A percentile compares a stretch with the other conserved stretches of the same genome.
Evolutionary conservation across 1,140 invertebrate species (phyloP).

Genomic region (Nylanderia fulva): DNA sequence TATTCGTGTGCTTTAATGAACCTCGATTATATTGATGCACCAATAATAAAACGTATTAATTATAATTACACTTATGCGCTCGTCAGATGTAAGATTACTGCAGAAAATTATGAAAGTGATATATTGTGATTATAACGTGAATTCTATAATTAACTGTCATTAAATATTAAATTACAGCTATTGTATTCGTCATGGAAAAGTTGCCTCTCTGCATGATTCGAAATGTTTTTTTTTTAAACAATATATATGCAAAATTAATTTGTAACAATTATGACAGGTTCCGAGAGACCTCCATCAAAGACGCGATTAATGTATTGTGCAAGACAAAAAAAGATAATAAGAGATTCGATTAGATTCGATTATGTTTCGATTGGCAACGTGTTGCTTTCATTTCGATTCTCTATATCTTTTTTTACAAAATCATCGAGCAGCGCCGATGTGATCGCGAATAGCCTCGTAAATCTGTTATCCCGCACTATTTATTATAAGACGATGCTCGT

Average conservation of each 20-base stretch:
- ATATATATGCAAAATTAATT: background rate
- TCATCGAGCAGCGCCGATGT: conserved; percentile 1
- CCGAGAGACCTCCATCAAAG: background rate
- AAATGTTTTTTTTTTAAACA: background rate
- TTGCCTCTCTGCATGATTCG: background rate
- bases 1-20: conserved; percentile 42
- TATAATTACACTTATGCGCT: conserved; percentile 45
- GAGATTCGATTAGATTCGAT: conserved; percentile 30
- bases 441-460: conserved; percentile 40
- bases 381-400: conserved; percentile 18
- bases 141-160: conserved; percentile 32
- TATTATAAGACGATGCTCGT: conserved; percentile 40
- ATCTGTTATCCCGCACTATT: conserved; percentile 43
- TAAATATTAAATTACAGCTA: conserved; percentile 13
- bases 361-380: conserved; percentile 19
- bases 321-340: background rate
- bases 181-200: conserved; percentile 15
- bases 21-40: conserved; percentile 46
- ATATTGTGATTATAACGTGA: conserved; percentile 41
- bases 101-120: conserved; percentile 18
- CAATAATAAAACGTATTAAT: conserved; percentile 50
- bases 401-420: conserved; percentile 39
- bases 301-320: background rate
- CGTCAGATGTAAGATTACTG: conserved; percentile 8
- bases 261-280: background rate